Percentiles rank a stretch among this genome's conserved stretches.
Evolutionary conservation across 2,888 invertebrate species (phyloP).

Genomic region (Erebia palarica): DNA sequence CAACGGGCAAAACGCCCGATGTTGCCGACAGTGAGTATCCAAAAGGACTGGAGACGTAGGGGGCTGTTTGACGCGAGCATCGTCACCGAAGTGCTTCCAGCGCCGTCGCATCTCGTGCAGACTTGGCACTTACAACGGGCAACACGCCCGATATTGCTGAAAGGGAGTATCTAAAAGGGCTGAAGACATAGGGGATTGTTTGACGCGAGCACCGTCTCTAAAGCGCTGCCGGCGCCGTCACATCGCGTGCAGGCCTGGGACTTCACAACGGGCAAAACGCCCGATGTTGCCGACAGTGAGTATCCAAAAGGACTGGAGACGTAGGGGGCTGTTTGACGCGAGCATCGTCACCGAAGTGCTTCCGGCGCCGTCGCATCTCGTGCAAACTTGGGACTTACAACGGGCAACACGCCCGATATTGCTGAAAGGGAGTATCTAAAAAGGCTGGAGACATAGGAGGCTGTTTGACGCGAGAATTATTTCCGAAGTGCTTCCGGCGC

Average conservation of each 20-base stretch:
- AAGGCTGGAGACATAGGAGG: slow-evolving; percentile 39
- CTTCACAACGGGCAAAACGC: slow-evolving; percentile 85
- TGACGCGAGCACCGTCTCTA: slow-evolving; percentile 74
- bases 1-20: too few relatives aligned
- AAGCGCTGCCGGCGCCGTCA: too few relatives aligned
- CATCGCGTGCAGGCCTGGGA: slow-evolving; percentile 57
- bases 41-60: neutral
- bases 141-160: slow-evolving; percentile 88
- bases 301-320: slow-evolving; percentile 37
- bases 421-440: slow-evolving; percentile 40
- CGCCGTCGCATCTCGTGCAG: slow-evolving; percentile 87
- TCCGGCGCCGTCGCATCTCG: too few relatives aligned
- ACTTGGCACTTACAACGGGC: slow-evolving; percentile 78
- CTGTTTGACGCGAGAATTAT: slow-evolving; percentile 71
- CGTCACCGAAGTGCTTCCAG: slow-evolving; percentile 81
- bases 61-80: slow-evolving; percentile 70
- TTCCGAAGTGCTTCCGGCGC: slow-evolving; percentile 82
- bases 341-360: too few relatives aligned
- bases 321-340: neutral
- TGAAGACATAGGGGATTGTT: slow-evolving; percentile 49
- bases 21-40: too few relatives aligned
- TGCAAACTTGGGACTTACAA: slow-evolving; percentile 75
- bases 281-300: slow-evolving; percentile 88
- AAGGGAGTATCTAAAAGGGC: slow-evolving; percentile 74
- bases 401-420: slow-evolving; percentile 74